phyloP scores from a whole-genome alignment of 2,797 vertebrate genomes.

The Neosilurus mollespiculum region DNA sequence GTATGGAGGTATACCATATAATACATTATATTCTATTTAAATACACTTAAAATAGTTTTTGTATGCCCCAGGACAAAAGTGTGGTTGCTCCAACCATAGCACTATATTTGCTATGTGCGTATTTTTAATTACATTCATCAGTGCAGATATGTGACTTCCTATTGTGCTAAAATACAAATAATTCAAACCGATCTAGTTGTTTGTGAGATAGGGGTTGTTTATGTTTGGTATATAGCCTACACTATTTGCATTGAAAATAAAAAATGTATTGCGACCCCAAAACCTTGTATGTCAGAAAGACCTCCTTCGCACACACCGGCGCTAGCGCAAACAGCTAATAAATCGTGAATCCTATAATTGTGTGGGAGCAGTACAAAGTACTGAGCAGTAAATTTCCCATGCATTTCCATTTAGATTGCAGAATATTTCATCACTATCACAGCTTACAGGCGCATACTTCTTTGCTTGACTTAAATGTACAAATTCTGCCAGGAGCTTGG shows the following conservation, averaged over 20 bases:
- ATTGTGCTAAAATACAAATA: slow-evolving; percentile 16
- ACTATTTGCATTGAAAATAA: background rate
- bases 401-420: slow-evolving; percentile 85
- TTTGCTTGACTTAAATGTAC: slow-evolving; percentile 40
- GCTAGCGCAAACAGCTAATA: slow-evolving; percentile 65
- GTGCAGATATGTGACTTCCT: background rate
- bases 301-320: slow-evolving; percentile 23
- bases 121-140: background rate
- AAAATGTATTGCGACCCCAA: background rate
- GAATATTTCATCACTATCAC: slow-evolving; percentile 75
- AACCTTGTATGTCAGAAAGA: slow-evolving; percentile 32
- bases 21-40: slow-evolving; percentile 7
- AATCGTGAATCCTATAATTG: slow-evolving; percentile 78
- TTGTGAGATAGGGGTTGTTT: background rate
- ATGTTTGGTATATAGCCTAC: background rate
- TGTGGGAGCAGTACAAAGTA: slow-evolving; percentile 67
- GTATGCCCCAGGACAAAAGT: background rate
- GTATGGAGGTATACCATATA: background rate
- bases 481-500: slow-evolving; percentile 19
- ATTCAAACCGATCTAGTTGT: background rate
- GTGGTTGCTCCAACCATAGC: background rate
- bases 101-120: background rate
- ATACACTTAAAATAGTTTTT: slow-evolving; percentile 5
- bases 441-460: slow-evolving; percentile 56
- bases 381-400: slow-evolving; percentile 74